Evolutionary conservation across 2,888 invertebrate species (phyloP).

Genomic region (Callyntrura sp.): DNA sequence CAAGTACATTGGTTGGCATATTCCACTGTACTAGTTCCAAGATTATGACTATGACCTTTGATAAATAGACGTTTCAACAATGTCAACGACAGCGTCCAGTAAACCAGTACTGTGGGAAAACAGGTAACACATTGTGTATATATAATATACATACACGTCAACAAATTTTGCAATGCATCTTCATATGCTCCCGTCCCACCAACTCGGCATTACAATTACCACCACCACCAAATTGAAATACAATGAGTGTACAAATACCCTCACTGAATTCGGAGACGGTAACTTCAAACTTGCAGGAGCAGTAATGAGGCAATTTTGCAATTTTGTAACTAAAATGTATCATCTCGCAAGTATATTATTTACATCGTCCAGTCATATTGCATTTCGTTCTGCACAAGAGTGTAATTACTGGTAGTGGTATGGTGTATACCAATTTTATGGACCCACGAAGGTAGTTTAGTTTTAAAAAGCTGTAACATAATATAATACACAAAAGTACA

Average conservation of each 20-base stretch:
- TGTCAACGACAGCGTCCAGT: not conserved
- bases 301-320: not conserved
- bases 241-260: too few relatives aligned
- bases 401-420: not conserved
- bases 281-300: not conserved
- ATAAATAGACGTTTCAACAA: too few relatives aligned
- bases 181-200: too few relatives aligned
- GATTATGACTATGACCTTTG: too few relatives aligned
- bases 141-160: too few relatives aligned
- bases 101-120: slow-evolving; percentile 1
- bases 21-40: too few relatives aligned
- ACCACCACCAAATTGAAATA: too few relatives aligned
- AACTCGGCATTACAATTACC: not conserved
- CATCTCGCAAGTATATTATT: not conserved
- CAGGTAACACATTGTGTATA: too few relatives aligned
- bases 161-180: not conserved
- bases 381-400: not conserved
- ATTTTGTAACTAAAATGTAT: not conserved
- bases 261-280: too few relatives aligned
- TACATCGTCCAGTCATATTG: not conserved
- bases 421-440: not conserved
- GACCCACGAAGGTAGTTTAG: not conserved
- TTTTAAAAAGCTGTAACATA: not conserved
- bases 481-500: not conserved
- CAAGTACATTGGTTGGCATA: too few relatives aligned